A percentile compares a stretch with the other conserved stretches of the same genome.
These are phyloP conservation scores for Ariolimax columbianus DNA, from an alignment of 2,888 invertebrate species.

Conservation along the genomic window DNA sequence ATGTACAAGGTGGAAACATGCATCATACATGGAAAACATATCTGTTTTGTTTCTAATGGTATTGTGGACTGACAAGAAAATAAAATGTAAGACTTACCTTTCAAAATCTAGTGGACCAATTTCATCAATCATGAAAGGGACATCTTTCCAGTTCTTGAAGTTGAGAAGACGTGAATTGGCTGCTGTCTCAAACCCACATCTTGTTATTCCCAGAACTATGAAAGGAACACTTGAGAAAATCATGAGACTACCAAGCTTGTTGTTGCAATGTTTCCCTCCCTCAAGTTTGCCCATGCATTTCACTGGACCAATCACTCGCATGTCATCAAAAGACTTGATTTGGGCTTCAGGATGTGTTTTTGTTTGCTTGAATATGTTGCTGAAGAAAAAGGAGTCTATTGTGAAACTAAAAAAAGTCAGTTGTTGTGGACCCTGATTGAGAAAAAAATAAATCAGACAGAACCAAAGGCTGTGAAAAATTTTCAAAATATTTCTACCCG, in stretches of 20 bases:
- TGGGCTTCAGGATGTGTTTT: neutral
- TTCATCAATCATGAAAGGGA: constrained; percentile 34
- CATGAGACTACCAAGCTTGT: constrained; percentile 17
- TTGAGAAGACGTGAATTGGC: neutral
- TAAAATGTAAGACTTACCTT: neutral
- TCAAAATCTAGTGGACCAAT: constrained; percentile 29
- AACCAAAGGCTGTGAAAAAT: too few species aligned
- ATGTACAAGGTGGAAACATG: too few species aligned
- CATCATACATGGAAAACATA: too few species aligned
- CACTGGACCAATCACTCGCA: neutral
- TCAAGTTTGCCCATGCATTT: neutral
- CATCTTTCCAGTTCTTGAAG: constrained; percentile 44
- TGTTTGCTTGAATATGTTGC: neutral
- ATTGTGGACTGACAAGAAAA: neutral
- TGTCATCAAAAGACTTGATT: neutral
- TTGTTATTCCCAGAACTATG: neutral
- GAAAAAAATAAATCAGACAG: too few species aligned
- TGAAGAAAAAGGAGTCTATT: neutral
- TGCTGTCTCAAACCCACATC: neutral
- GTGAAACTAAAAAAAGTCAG: too few species aligned
- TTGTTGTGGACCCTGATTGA: too few species aligned
- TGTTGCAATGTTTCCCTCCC: neutral
- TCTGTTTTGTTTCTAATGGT: neutral
- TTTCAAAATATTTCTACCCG: too few species aligned
- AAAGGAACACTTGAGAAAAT: constrained; percentile 29